Evolutionary conservation across 2,888 invertebrate species (phyloP).

Genomic region (Dryobotodes eremita): DNA sequence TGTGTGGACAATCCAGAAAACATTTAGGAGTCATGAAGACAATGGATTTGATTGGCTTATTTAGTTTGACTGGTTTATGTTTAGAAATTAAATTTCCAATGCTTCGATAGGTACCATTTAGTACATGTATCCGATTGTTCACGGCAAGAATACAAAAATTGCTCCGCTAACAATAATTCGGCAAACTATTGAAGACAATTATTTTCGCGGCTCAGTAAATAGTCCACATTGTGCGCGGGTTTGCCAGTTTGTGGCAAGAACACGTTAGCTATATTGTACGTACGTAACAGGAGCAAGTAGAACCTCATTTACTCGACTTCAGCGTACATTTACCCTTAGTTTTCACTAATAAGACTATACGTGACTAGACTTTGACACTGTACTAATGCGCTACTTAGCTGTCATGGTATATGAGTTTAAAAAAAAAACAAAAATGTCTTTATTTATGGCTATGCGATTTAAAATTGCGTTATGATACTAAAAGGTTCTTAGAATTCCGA

Average conservation of each 20-base stretch:
- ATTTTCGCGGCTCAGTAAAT: constrained; percentile 29
- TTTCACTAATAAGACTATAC: constrained; percentile 24
- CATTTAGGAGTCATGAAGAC: neutral
- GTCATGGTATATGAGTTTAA: constrained; percentile 1
- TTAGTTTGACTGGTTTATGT: neutral
- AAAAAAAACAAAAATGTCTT: neutral
- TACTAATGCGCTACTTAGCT: constrained; percentile 18
- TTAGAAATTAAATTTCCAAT: neutral
- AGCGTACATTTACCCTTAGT: constrained; percentile 24
- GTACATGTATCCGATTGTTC: neutral
- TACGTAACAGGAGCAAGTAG: constrained; percentile 23
- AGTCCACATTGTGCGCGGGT: neutral
- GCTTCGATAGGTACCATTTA: neutral
- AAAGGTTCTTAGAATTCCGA: neutral
- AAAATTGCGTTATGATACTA: neutral
- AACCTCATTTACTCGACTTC: constrained; percentile 24
- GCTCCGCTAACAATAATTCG: neutral
- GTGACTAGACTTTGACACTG: neutral
- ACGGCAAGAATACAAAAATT: neutral
- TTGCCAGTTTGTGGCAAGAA: constrained; percentile 11
- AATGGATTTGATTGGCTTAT: constrained; percentile 12
- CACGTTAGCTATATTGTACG: constrained; percentile 7
- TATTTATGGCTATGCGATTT: neutral
- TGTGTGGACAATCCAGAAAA: neutral
- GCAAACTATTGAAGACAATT: constrained; percentile 21